A percentile compares a stretch with the other conserved stretches of the same genome.
These are phyloP conservation scores for Plecturocebus donacophilus DNA, from an alignment of 2,113 vertebrate species.

Conservation along the genomic window DNA sequence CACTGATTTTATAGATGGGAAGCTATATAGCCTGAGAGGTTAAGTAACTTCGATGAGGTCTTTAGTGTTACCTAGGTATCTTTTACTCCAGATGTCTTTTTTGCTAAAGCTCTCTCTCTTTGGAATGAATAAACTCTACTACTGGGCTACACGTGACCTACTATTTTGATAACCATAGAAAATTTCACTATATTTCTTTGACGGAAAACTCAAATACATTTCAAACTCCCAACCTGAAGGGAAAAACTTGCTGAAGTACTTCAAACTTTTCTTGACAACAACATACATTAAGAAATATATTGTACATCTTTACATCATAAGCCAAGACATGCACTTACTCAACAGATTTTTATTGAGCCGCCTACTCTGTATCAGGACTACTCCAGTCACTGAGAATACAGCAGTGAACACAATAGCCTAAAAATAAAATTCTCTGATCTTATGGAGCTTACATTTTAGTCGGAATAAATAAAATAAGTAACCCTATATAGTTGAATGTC, in stretches of 20 bases:
- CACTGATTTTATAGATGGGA: neutral
- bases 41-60: neutral
- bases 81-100: neutral
- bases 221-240: neutral
- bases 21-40: neutral
- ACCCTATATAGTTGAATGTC: neutral
- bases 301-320: neutral
- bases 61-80: neutral
- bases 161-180: neutral
- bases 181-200: conserved; percentile 35
- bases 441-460: neutral
- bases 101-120: neutral
- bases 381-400: neutral
- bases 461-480: conserved; percentile 55
- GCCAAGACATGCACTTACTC: neutral
- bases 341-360: neutral
- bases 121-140: neutral
- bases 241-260: conserved; percentile 2
- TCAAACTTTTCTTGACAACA: neutral
- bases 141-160: neutral
- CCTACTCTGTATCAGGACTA: neutral
- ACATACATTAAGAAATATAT: neutral
- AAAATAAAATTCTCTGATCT: neutral
- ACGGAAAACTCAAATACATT: conserved; percentile 34
- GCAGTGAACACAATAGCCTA: neutral